These are phyloP conservation scores for Galagoides demidoff DNA, from an alignment of 2,797 vertebrate genomes.

Conservation along the genomic window DNA sequence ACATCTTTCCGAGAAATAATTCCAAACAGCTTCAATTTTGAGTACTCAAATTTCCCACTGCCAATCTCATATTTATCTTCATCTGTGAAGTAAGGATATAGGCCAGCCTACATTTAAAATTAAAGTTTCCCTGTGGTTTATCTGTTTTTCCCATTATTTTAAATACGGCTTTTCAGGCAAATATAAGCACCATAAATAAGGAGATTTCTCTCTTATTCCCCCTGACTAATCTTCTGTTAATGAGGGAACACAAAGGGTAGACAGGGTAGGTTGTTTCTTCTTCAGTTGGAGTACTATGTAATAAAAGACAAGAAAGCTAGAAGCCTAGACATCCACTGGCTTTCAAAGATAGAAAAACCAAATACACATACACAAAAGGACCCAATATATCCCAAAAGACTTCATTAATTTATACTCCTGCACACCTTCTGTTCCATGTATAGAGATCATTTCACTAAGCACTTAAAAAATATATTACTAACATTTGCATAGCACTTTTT, in stretches of 20 bases:
- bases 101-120: not conserved
- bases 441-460: not conserved
- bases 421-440: not conserved
- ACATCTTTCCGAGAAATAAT: not conserved
- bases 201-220: not conserved
- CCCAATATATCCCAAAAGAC: not conserved
- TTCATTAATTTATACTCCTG: not conserved
- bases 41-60: not conserved
- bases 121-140: not conserved
- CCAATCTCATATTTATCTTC: not conserved
- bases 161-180: not conserved
- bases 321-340: not conserved
- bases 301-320: not conserved
- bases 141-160: not conserved
- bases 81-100: not conserved
- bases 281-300: not conserved
- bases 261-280: not conserved
- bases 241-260: rapidly evolving
- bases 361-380: not conserved
- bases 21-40: not conserved
- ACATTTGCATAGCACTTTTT: not conserved
- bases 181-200: not conserved
- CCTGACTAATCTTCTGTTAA: not conserved
- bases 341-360: not conserved
- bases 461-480: conserved; percentile 27